phyloP scores from a whole-genome alignment of 2,888 invertebrate genomes.

The Drosophila cracens region DNA sequence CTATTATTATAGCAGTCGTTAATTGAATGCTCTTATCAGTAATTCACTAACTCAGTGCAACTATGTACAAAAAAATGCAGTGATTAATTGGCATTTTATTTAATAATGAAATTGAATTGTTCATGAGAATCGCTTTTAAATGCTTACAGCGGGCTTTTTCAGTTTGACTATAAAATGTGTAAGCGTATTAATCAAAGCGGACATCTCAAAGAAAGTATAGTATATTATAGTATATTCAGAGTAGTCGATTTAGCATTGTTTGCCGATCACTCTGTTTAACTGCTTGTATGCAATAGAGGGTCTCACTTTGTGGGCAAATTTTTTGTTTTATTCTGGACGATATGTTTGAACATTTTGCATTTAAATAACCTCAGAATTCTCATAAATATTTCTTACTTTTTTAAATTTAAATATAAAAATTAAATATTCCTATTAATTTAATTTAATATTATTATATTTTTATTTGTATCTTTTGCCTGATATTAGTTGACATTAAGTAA shows the following conservation, averaged over 20 bases:
- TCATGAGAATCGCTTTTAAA: background rate
- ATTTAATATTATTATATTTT: too few relatives aligned
- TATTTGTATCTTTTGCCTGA: too few relatives aligned
- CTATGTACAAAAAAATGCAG: background rate
- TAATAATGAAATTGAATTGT: background rate
- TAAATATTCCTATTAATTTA: too few relatives aligned
- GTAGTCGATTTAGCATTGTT: background rate
- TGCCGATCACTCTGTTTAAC: background rate
- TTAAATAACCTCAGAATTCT: too few relatives aligned
- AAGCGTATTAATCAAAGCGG: background rate
- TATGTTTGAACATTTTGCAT: background rate
- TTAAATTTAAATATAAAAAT: too few relatives aligned
- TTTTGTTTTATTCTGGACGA: background rate
- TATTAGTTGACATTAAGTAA: too few relatives aligned
- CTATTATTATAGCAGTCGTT: background rate
- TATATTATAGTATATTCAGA: background rate
- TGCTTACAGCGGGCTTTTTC: background rate
- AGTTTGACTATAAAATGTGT: background rate
- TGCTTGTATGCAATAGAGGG: background rate
- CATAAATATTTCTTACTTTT: background rate
- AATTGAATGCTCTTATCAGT: slow-evolving; percentile 14
- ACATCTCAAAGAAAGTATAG: background rate
- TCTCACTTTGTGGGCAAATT: background rate
- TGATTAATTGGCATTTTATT: slow-evolving; percentile 13
- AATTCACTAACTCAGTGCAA: background rate